Evolutionary conservation across 2,113 vertebrate genomes (phyloP), one percentile per base, ranked within the genome.

Genomic region (Dromaius novaehollandiae): DNA sequence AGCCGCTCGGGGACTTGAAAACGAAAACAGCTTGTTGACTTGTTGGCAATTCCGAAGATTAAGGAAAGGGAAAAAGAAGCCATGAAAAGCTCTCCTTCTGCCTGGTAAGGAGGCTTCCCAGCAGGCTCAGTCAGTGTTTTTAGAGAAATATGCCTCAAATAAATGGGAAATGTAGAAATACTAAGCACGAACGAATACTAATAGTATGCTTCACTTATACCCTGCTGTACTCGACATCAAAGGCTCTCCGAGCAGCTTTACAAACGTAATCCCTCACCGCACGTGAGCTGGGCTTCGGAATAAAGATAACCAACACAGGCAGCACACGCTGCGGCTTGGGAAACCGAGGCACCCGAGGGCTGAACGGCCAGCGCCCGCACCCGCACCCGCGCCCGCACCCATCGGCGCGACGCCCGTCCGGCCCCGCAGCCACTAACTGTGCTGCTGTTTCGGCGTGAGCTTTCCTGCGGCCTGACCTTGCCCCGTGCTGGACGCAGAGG

Each of bases 171-270:
- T 2, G 2, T n/a, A 77, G 61, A 95, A 96, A 89, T 92, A 95
- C 32, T 90, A 95, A 63, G 73, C 82, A 89, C 93, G 78, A 96
- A 90, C 40, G 1, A 97, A 88, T 91, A 94, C 66, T 91, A 97
- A 92, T 44, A 64, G 75, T 61, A 71, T 70, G 69, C 85, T 94
- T 77, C 88, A 82, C 76, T 82, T 90, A 83, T 53, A 86, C 74
- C 94, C 20, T 88, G 65, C 94, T 87, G 82, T 61, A 95, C 65
- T 90, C 51, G 70, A 91, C 95, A 89, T 92, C 82, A 95, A 95
- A 95, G 83, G 90, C 77, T 78, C 86, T 95, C 88, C 92, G 82
- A 96, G 90, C 65, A 94, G 89, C 96, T 96, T 94, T 89, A 90
- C 64, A 96, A 95, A 88, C 13, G 51, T 68, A 93, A 60, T 86